Evolutionary conservation across 2,797 vertebrate genomes (phyloP).

Genomic region (Chaetophractus vellerosus): DNA sequence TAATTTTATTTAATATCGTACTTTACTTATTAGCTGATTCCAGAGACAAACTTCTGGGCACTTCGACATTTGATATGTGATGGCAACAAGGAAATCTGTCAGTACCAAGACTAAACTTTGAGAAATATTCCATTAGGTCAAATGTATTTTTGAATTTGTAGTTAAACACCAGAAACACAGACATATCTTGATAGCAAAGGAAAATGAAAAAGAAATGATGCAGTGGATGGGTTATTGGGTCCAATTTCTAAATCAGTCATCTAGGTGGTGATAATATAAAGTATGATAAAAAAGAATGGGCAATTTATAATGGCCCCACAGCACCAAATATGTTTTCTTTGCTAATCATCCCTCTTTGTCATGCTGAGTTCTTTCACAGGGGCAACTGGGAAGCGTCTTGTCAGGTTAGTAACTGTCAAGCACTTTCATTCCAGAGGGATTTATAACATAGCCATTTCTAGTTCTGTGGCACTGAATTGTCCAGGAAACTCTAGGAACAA

Average conservation of each 20-base stretch:
- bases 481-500: conserved; percentile 36
- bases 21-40: background rate
- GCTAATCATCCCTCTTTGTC: conserved; percentile 8
- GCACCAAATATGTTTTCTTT: background rate
- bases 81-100: background rate
- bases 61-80: conserved; percentile 60
- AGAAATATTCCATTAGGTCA: background rate
- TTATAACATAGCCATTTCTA: background rate
- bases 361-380: background rate
- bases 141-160: conserved; percentile 17
- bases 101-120: background rate
- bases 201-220: conserved; percentile 49
- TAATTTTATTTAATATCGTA: conserved; percentile 11
- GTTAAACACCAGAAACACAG: background rate
- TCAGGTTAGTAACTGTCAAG: conserved; percentile 41
- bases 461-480: conserved; percentile 7
- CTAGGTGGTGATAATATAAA: conserved; percentile 9
- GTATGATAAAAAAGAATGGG: conserved; percentile 3
- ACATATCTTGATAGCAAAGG: background rate
- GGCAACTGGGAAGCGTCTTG: background rate
- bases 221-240: background rate
- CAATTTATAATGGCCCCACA: background rate
- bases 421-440: conserved; percentile 1
- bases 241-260: conserved; percentile 47
- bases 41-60: conserved; percentile 1